A percentile compares a stretch with the other conserved stretches of the same genome.
These are phyloP conservation scores for Calosoma granatense DNA, from an alignment of 1,140 invertebrate species.

Conservation along the genomic window DNA sequence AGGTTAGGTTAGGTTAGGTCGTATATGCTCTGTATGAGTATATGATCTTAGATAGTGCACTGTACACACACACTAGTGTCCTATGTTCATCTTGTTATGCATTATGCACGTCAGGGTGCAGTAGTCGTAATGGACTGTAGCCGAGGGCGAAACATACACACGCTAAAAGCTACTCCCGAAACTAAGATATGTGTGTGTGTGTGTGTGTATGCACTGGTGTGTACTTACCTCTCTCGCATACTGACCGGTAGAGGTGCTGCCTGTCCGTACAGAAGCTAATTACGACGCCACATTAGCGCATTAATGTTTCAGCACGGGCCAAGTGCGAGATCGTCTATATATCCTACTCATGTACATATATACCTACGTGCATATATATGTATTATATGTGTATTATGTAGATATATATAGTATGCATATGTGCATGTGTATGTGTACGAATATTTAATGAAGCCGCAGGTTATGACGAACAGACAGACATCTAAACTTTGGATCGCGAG, in stretches of 20 bases:
- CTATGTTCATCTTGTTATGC: no score
- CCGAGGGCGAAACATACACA: no score
- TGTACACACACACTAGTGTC: no score
- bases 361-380: background rate
- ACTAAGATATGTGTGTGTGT: no score
- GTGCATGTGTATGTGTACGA: background rate
- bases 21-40: no score
- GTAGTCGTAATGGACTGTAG: background rate
- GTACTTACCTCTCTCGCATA: no score
- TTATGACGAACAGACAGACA: conserved; percentile 11
- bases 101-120: background rate
- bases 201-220: no score
- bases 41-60: no score
- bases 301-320: background rate
- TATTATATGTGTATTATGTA: no score
- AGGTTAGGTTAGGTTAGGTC: no score
- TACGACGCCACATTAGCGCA: background rate
- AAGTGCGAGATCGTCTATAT: background rate
- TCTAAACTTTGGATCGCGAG: conserved; percentile 5
- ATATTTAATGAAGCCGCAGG: background rate
- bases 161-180: background rate
- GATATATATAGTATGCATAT: background rate
- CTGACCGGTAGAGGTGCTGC: background rate
- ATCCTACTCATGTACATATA: background rate
- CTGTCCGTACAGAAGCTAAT: background rate